Percentiles rank a stretch among this genome's conserved stretches.
Evolutionary conservation across 2,113 vertebrate genomes (phyloP).

Genomic region (Poeciliopsis turrubarensis): DNA sequence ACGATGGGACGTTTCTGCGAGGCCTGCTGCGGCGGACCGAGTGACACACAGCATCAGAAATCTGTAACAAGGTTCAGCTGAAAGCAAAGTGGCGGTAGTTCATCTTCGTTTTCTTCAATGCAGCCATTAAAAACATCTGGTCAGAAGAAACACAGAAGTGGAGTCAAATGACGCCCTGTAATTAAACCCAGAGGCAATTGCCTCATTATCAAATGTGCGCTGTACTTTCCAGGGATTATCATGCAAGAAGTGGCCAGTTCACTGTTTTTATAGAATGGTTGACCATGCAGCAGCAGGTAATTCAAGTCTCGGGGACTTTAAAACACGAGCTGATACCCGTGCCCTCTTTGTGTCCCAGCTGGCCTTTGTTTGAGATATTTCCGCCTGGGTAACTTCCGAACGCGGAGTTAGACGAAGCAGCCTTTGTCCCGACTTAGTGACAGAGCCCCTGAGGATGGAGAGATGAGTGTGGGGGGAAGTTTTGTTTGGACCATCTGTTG

Average conservation of each 20-base stretch:
- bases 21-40: slow-evolving; percentile 33
- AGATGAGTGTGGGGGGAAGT: slow-evolving; percentile 41
- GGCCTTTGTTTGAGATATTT: slow-evolving; percentile 77
- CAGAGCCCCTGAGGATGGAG: slow-evolving; percentile 57
- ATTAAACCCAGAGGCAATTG: slow-evolving; percentile 15
- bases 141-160: background rate
- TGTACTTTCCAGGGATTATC: slow-evolving; percentile 7
- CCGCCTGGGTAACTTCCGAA: slow-evolving; percentile 75
- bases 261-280: slow-evolving; percentile 9
- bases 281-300: slow-evolving; percentile 33
- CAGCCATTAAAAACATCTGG: slow-evolving; percentile 44
- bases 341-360: slow-evolving; percentile 67
- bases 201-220: slow-evolving; percentile 5
- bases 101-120: slow-evolving; percentile 24
- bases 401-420: slow-evolving; percentile 57
- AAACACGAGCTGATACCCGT: slow-evolving; percentile 35
- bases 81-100: slow-evolving; percentile 18
- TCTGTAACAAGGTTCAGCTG: slow-evolving; percentile 29
- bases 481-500: slow-evolving; percentile 76
- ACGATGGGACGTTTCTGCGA: slow-evolving; percentile 37
- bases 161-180: slow-evolving; percentile 1
- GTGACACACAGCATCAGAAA: slow-evolving; percentile 35
- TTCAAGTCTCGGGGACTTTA: slow-evolving; percentile 17
- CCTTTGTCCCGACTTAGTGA: slow-evolving; percentile 68
- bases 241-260: slow-evolving; percentile 9